Conservation (phyloP, 1,140 invertebrate genomes). For the Teleogryllus occipitalis region DNA sequence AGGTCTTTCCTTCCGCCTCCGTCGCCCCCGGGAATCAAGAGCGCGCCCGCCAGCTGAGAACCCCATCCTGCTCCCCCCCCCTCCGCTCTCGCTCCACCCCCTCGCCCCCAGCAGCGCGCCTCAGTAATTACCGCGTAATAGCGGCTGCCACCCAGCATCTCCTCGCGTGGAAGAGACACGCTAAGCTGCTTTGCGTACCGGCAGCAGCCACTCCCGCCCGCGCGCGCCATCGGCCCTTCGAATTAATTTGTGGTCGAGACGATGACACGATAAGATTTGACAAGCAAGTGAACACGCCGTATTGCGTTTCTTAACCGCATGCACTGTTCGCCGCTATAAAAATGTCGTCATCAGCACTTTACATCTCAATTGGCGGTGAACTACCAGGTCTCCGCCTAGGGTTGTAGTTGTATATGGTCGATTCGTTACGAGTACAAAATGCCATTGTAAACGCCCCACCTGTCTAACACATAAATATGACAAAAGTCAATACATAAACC, state of each 20-base stretch:
- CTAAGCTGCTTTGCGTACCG: not conserved
- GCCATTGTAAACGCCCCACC: too few relatives aligned
- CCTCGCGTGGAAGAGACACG: not conserved
- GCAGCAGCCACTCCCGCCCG: not conserved
- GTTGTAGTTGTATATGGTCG: not conserved
- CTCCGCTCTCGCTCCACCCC: not conserved
- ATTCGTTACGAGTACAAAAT: too few relatives aligned
- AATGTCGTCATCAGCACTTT: not conserved
- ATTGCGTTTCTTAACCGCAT: not conserved
- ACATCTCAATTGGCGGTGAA: not conserved
- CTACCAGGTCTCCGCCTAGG: not conserved
- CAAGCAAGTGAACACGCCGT: not conserved
- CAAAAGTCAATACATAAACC: too few relatives aligned
- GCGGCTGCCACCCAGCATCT: not conserved
- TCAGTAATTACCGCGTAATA: not conserved
- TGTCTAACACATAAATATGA: too few relatives aligned
- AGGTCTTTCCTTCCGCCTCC: not conserved
- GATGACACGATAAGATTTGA: not conserved
- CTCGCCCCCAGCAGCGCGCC: not conserved
- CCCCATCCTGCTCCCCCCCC: too few relatives aligned
- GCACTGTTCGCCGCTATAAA: not conserved
- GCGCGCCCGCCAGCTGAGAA: too few relatives aligned
- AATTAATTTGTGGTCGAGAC: not conserved
- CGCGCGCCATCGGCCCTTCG: not conserved
- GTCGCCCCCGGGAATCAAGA: not conserved